A percentile compares a stretch with the other conserved stretches of the same genome.
These are phyloP conservation scores for Pampus argenteus DNA, from an alignment of 2,797 vertebrate species.

Conservation along the genomic window DNA sequence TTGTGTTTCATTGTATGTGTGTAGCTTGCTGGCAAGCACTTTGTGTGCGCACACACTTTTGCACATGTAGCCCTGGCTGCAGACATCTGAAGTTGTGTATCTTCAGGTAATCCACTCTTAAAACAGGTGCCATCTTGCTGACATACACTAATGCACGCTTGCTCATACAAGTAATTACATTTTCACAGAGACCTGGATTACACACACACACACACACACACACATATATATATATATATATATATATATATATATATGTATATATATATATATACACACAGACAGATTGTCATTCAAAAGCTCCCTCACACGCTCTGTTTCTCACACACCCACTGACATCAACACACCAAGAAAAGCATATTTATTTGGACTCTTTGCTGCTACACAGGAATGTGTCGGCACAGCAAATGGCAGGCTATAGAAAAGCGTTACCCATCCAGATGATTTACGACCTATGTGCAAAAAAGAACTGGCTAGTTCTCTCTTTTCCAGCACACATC, in stretches of 20 bases:
- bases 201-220: conserved; percentile 41
- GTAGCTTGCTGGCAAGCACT: conserved; percentile 31
- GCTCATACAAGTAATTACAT: conserved; percentile 83
- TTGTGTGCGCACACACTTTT: conserved; percentile 4
- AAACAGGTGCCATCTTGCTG: conserved; percentile 78
- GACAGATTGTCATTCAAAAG: conserved; percentile 58
- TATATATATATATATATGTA: background rate
- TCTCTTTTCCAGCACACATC: conserved; percentile 26
- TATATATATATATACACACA: background rate
- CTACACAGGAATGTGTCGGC: conserved; percentile 76
- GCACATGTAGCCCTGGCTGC: conserved; percentile 28
- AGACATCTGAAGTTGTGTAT: conserved; percentile 67
- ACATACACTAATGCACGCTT: conserved; percentile 77
- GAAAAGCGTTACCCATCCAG: conserved; percentile 67
- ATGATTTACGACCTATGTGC: conserved; percentile 78
- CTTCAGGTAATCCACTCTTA: conserved; percentile 76
- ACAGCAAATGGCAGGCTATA: conserved; percentile 76
- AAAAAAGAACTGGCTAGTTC: conserved; percentile 61
- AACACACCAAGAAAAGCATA: conserved; percentile 70
- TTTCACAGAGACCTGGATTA: conserved; percentile 76
- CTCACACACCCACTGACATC: conserved; percentile 66
- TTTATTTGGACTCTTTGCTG: conserved; percentile 79
- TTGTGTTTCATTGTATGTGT: conserved; percentile 35
- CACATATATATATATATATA: background rate
- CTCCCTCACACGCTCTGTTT: conserved; percentile 48